Evolutionary conservation across 2,888 invertebrate genomes (phyloP).

Genomic region (Drosophila affinis): DNA sequence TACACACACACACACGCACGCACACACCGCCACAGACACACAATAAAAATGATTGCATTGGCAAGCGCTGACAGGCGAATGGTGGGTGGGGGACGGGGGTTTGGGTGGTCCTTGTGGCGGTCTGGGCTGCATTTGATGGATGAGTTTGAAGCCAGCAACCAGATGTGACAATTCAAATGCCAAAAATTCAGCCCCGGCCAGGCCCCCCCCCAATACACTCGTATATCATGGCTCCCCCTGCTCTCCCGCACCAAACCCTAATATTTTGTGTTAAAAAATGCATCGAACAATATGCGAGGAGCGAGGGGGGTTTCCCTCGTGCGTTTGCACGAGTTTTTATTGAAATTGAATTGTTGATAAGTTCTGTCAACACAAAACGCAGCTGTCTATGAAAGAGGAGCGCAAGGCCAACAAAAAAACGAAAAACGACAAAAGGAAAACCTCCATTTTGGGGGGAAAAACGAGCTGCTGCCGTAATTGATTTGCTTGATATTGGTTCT

Average conservation of each 20-base stretch:
- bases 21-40: constrained; percentile 25
- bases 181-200: constrained; percentile 54
- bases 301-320: constrained; percentile 20
- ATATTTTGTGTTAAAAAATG: constrained; percentile 66
- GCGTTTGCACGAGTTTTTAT: constrained; percentile 65
- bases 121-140: constrained; percentile 74
- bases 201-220: constrained; percentile 6
- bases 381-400: constrained; percentile 22
- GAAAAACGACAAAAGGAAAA: background rate
- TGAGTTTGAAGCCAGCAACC: constrained; percentile 75
- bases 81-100: too few species aligned
- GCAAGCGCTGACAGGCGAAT: constrained; percentile 62
- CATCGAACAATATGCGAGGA: constrained; percentile 66
- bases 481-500: constrained; percentile 56
- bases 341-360: constrained; percentile 80
- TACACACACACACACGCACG: constrained; percentile 19
- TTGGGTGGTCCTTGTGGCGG: background rate
- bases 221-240: constrained; percentile 31
- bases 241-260: constrained; percentile 18
- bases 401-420: constrained; percentile 8
- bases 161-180: constrained; percentile 79
- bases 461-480: constrained; percentile 60
- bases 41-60: constrained; percentile 78
- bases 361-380: constrained; percentile 76
- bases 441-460: background rate